phyloP scores from a whole-genome alignment of 2,888 invertebrate species.

The Zonitis immaculata region DNA sequence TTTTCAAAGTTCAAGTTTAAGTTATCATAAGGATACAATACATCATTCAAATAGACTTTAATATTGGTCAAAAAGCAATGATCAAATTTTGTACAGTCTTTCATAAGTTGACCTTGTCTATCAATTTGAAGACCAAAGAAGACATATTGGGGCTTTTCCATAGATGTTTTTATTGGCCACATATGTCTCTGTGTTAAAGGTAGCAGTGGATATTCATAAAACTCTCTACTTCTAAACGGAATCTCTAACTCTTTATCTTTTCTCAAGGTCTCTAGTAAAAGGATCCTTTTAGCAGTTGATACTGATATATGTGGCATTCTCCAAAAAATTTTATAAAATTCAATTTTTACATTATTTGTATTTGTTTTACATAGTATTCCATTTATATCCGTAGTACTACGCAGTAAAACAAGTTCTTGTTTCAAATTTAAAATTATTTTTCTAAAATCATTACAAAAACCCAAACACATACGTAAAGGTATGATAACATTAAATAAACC shows the following conservation, averaged over 20 bases:
- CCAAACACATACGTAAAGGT: slow-evolving; percentile 8
- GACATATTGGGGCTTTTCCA: slow-evolving; percentile 12
- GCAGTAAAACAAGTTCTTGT: slow-evolving; percentile 21
- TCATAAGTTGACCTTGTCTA: too few species aligned
- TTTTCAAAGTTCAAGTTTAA: too few species aligned
- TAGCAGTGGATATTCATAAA: slow-evolving; percentile 16
- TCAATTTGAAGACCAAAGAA: background rate
- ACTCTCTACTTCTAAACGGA: slow-evolving; percentile 16
- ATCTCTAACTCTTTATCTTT: background rate
- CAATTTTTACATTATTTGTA: too few species aligned
- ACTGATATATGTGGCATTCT: slow-evolving; percentile 15
- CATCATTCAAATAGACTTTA: too few species aligned
- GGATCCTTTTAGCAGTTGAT: background rate
- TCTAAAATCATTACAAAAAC: background rate
- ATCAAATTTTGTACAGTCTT: too few species aligned
- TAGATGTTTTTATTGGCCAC: slow-evolving; percentile 15
- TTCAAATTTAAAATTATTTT: slow-evolving; percentile 18
- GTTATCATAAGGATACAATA: too few species aligned
- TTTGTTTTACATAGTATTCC: slow-evolving; percentile 6
- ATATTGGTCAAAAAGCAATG: too few species aligned
- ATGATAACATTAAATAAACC: slow-evolving; percentile 12
- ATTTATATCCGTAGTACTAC: slow-evolving; percentile 16
- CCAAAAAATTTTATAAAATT: slow-evolving; percentile 12
- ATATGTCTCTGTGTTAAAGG: slow-evolving; percentile 11
- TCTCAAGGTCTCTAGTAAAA: background rate